Evolutionary conservation across 2,113 vertebrate genomes (phyloP).

Genomic region (Sceloporus tristichus): DNA sequence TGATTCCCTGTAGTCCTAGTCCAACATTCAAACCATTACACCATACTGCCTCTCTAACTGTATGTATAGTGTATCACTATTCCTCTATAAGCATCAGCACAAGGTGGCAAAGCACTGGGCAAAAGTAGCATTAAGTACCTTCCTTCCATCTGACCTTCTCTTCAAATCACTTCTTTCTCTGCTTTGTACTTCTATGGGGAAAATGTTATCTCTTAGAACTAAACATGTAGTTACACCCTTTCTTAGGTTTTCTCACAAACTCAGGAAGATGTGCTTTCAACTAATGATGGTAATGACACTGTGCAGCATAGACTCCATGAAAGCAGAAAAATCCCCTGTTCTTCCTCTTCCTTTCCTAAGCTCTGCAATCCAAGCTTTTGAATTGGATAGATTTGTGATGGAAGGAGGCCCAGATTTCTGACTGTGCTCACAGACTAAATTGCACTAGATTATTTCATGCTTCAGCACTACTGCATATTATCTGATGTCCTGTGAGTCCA

Average conservation of each 20-base stretch:
- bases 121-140: not conserved
- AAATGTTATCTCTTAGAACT: not conserved
- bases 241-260: constrained; percentile 55
- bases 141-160: not conserved
- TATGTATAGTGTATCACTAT: too few species aligned
- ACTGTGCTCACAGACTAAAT: constrained; percentile 46
- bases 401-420: constrained; percentile 66
- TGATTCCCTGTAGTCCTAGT: too few species aligned
- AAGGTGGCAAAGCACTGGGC: not conserved
- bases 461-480: constrained; percentile 43
- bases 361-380: constrained; percentile 50
- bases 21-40: too few species aligned
- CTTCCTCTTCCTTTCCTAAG: constrained; percentile 38
- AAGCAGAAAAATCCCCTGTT: constrained; percentile 49
- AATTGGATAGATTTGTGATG: constrained; percentile 61
- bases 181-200: not conserved
- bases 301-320: constrained; percentile 44
- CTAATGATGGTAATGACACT: constrained; percentile 49
- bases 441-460: constrained; percentile 57
- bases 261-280: constrained; percentile 34
- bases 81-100: too few species aligned
- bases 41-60: too few species aligned
- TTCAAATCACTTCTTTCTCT: not conserved
- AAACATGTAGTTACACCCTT: constrained; percentile 41
- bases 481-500: constrained; percentile 44